A percentile compares a stretch with the other conserved stretches of the same genome.
Evolutionary conservation across 2,888 invertebrate species (phyloP).

Genomic region (Leptarthrus brevirostris): DNA sequence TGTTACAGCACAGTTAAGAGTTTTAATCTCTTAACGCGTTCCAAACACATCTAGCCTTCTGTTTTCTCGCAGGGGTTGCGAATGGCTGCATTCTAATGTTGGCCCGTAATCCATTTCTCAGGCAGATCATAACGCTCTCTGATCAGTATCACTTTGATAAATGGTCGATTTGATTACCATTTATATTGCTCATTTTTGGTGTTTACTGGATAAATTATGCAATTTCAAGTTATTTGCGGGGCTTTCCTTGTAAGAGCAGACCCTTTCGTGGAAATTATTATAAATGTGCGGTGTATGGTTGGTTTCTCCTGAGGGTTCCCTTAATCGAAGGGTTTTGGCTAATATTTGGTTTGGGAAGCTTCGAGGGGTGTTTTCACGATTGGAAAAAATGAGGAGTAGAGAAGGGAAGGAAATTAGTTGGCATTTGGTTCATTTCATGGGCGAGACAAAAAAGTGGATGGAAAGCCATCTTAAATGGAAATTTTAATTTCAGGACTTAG

Average conservation of each 20-base stretch:
- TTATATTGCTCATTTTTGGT: conserved; percentile 52
- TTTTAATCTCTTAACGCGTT: conserved; percentile 20
- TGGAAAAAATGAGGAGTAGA: conserved; percentile 42
- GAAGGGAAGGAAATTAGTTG: no score
- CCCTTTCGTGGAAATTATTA: conserved; percentile 51
- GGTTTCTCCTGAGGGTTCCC: conserved; percentile 41
- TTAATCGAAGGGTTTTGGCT: conserved; percentile 47
- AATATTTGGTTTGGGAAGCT: conserved; percentile 25
- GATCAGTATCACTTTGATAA: conserved; percentile 54
- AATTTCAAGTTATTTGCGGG: conserved; percentile 48
- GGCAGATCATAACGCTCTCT: conserved; percentile 49
- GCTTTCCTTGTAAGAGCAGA: conserved; percentile 21
- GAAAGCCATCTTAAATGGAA: no score
- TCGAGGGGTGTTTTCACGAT: conserved; percentile 5
- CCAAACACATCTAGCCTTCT: conserved; percentile 19
- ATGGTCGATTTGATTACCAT: conserved; percentile 54
- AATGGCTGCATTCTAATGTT: neutral
- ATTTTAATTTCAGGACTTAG: no score
- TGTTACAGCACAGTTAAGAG: neutral
- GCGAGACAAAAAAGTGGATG: neutral
- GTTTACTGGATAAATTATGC: conserved; percentile 54
- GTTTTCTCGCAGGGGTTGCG: conserved; percentile 6
- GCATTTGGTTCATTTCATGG: neutral
- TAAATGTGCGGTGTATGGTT: conserved; percentile 50
- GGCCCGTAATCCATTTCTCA: conserved; percentile 42